Evolutionary conservation across 2,888 invertebrate genomes (phyloP).

Genomic region (Aethes cnicana): DNA sequence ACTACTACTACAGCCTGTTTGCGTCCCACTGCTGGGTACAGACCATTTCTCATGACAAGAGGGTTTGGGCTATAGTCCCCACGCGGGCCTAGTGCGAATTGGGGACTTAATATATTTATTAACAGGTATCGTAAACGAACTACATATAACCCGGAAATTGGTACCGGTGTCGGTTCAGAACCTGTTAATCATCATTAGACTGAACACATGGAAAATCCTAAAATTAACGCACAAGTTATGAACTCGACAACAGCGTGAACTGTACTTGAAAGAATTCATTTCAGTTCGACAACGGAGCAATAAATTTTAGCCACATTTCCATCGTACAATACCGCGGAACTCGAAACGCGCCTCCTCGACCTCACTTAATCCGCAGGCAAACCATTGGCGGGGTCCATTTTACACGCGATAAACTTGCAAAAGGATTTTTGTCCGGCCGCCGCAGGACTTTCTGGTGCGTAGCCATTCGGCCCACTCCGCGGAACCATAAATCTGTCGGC

Average conservation of each 20-base stretch:
- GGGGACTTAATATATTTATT: no score
- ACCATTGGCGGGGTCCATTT: constrained; percentile 56
- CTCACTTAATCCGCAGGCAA: constrained; percentile 56
- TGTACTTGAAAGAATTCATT: constrained; percentile 26
- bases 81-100: no score
- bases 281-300: constrained; percentile 19
- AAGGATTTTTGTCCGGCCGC: constrained; percentile 53
- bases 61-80: no score
- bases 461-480: constrained; percentile 38
- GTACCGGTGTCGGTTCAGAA: no score
- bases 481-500: constrained; percentile 53
- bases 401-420: constrained; percentile 63
- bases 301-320: constrained; percentile 31
- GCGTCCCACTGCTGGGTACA: no score
- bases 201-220: constrained; percentile 27
- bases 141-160: no score
- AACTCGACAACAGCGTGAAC: constrained; percentile 19
- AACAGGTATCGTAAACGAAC: no score
- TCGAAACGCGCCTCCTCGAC: constrained; percentile 45
- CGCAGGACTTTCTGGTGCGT: constrained; percentile 32
- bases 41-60: no score
- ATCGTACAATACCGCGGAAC: constrained; percentile 24
- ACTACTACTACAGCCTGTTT: no score
- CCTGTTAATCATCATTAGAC: no score
- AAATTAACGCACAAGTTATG: constrained; percentile 23